A percentile compares a stretch with the other conserved stretches of the same genome.
phyloP scores from a whole-genome alignment of 2,113 vertebrate genomes.

The Hystrix brachyura region DNA sequence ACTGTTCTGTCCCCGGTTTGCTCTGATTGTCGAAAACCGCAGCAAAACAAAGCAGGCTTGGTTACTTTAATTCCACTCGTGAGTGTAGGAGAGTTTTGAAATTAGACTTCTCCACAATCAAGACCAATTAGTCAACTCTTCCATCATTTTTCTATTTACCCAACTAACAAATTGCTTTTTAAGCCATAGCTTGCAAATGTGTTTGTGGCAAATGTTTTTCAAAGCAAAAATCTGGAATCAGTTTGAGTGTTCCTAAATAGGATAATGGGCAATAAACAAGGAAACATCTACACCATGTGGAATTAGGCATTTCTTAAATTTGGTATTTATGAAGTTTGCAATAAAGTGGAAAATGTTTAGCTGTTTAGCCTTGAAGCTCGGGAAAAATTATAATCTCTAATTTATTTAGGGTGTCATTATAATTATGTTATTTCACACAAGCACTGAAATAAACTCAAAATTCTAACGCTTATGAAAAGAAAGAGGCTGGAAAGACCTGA shows the following conservation, averaged over 20 bases:
- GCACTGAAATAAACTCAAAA: not conserved
- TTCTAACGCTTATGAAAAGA: not conserved
- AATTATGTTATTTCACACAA: constrained; percentile 56
- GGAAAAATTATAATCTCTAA: constrained; percentile 24
- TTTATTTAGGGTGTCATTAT: constrained; percentile 30
- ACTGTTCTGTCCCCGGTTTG: not conserved
- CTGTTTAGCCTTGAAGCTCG: not conserved
- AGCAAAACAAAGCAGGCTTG: not conserved
- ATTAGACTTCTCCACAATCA: not conserved
- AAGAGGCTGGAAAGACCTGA: not conserved
- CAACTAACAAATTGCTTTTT: constrained; percentile 51
- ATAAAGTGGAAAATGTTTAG: constrained; percentile 34
- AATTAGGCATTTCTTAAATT: constrained; percentile 34
- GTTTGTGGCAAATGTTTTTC: constrained; percentile 19
- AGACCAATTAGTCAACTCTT: constrained; percentile 14
- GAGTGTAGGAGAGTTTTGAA: not conserved
- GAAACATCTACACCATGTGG: not conserved
- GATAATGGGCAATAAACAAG: constrained; percentile 35
- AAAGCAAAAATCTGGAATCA: constrained; percentile 35
- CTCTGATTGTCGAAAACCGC: not conserved
- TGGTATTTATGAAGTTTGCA: not conserved
- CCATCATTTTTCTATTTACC: constrained; percentile 24
- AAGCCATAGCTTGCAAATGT: not conserved
- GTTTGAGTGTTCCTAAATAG: not conserved
- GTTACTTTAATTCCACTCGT: not conserved